A percentile compares a stretch with the other conserved stretches of the same genome.
Conservation (phyloP, 2,888 invertebrate species). For the Hemicrepidius hirtus region DNA sequence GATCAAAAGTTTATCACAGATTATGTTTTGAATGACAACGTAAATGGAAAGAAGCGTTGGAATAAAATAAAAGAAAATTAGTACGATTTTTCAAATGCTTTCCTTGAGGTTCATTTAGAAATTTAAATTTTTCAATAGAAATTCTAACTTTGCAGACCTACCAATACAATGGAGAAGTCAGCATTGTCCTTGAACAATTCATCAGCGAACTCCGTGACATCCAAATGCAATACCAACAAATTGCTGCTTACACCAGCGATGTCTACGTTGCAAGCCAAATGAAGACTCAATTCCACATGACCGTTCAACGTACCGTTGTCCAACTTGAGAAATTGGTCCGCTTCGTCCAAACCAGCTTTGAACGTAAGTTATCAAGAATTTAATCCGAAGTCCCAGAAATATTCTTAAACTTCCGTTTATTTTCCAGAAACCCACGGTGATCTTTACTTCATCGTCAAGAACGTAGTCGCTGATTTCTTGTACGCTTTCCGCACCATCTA, state of each 20-base stretch:
- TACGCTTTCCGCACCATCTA: slow-evolving; percentile 9
- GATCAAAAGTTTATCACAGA: no score
- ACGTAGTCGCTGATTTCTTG: slow-evolving; percentile 19
- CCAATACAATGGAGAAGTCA: neutral
- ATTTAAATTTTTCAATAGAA: no score
- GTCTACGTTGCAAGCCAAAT: neutral
- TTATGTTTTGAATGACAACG: no score
- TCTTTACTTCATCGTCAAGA: slow-evolving; percentile 10
- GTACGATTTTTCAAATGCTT: no score
- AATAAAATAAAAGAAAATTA: no score
- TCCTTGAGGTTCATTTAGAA: no score
- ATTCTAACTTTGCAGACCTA: neutral
- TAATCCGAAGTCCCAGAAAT: no score
- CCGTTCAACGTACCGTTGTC: neutral
- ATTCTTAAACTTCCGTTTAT: no score
- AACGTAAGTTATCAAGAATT: no score
- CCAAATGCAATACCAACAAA: neutral
- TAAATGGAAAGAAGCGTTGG: no score
- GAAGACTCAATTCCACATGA: neutral
- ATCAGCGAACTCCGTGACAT: slow-evolving; percentile 20
- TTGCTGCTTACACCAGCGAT: slow-evolving; percentile 2
- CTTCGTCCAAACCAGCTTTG: neutral
- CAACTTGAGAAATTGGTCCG: slow-evolving; percentile 4
- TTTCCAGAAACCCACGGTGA: slow-evolving; percentile 23
- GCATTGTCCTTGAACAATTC: neutral